These are phyloP conservation scores for Vulpes vulpes DNA, from an alignment of 2,113 vertebrate species.

Conservation along the genomic window DNA sequence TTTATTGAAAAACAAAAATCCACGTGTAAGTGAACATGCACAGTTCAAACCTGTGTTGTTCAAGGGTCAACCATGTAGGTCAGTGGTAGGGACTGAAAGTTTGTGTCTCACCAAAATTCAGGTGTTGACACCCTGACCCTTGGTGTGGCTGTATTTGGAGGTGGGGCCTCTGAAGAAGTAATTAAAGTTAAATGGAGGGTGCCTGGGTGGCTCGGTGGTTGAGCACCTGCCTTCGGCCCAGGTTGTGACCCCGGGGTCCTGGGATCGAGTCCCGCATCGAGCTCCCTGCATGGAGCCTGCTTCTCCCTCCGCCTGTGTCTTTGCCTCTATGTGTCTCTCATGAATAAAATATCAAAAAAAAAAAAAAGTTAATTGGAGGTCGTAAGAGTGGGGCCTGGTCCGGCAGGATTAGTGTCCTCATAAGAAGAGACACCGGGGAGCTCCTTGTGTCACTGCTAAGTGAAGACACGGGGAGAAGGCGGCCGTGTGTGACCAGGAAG, in stretches of 20 bases:
- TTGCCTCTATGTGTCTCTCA: no score
- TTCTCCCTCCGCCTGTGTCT: no score
- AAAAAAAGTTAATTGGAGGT: background rate
- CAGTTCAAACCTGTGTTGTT: background rate
- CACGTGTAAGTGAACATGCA: background rate
- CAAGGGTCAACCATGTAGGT: background rate
- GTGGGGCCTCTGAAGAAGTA: background rate
- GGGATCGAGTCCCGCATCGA: no score
- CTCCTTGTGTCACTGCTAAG: fast-evolving
- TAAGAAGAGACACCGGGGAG: background rate
- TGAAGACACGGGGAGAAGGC: background rate
- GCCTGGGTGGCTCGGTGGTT: no score
- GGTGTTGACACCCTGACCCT: background rate
- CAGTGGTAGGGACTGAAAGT: background rate
- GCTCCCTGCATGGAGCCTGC: no score
- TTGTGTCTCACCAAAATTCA: background rate
- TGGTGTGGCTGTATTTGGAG: background rate
- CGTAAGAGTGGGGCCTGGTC: background rate
- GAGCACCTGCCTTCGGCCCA: no score
- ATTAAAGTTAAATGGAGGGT: background rate
- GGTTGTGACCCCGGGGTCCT: no score
- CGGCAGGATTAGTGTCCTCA: background rate
- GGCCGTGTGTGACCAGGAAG: background rate
- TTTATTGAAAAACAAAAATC: background rate
- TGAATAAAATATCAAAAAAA: no score